Evolutionary conservation across 2,888 invertebrate species (phyloP).

Genomic region (Pterobdella sp.): DNA sequence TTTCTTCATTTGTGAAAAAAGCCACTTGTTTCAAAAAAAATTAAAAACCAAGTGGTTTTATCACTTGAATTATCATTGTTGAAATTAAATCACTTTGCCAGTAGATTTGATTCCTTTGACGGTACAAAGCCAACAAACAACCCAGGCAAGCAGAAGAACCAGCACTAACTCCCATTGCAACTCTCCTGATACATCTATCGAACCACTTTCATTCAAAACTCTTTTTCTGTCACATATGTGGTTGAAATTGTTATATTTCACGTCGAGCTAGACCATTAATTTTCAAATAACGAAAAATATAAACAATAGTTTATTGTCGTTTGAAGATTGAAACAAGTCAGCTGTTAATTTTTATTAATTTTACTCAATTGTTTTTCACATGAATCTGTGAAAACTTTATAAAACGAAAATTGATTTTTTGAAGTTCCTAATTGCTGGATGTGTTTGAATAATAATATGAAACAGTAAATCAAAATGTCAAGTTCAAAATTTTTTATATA

Average conservation of each 20-base stretch:
- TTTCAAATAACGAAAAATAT: too few species aligned
- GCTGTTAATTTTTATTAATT: too few species aligned
- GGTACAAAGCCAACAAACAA: slow-evolving; percentile 40
- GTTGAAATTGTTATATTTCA: not conserved
- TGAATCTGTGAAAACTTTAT: too few species aligned
- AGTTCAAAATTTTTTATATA: too few species aligned
- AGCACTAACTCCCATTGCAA: slow-evolving; percentile 50
- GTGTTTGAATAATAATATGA: too few species aligned
- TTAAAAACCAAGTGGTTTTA: not conserved
- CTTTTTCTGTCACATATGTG: slow-evolving; percentile 26
- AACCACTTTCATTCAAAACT: slow-evolving; percentile 32
- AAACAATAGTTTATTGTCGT: too few species aligned
- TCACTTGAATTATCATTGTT: not conserved
- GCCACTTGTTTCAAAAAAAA: not conserved
- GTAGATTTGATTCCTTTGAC: slow-evolving; percentile 40
- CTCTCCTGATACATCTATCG: slow-evolving; percentile 34
- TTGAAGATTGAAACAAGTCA: too few species aligned
- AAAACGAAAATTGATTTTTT: too few species aligned
- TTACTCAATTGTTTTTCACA: too few species aligned
- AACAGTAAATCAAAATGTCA: too few species aligned
- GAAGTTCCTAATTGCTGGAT: too few species aligned
- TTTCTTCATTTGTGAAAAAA: not conserved
- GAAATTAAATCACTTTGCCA: slow-evolving; percentile 37
- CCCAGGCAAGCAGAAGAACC: slow-evolving; percentile 38
- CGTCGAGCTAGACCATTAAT: too few species aligned